phyloP scores from a whole-genome alignment of 2,113 vertebrate species.

The Ceyx melanurus region DNA sequence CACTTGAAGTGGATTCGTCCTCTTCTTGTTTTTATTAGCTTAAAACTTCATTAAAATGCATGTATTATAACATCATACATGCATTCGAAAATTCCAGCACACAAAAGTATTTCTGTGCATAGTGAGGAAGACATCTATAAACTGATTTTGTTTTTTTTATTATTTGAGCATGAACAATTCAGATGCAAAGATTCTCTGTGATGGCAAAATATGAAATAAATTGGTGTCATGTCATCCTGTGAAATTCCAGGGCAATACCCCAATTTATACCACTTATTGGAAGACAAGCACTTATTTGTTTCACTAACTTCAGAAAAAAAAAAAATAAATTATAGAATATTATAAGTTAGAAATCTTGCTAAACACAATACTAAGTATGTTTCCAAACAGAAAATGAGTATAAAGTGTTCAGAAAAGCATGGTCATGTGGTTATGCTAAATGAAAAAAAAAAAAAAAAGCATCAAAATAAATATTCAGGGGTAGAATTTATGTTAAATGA shows the following conservation, averaged over 20 bases:
- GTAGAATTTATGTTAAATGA: conserved; percentile 58
- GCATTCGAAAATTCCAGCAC: not conserved
- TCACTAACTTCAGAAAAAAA: conserved; percentile 4
- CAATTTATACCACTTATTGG: not conserved
- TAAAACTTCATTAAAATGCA: not conserved
- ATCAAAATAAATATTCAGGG: conserved; percentile 35
- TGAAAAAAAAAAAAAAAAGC: not conserved
- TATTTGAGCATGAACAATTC: conserved; percentile 15
- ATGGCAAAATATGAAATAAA: conserved; percentile 15
- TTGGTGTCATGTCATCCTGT: not conserved
- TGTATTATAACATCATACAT: not conserved
- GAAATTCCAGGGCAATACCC: conserved; percentile 20
- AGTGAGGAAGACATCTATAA: not conserved
- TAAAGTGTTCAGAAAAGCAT: not conserved
- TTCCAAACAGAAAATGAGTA: conserved; percentile 43
- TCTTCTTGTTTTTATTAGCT: not conserved
- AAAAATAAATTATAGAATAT: not conserved
- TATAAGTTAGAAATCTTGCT: conserved; percentile 24
- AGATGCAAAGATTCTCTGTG: not conserved
- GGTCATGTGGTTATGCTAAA: not conserved
- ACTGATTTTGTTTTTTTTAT: not conserved
- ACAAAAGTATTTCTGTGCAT: not conserved
- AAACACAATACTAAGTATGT: not conserved
- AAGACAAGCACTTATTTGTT: not conserved
- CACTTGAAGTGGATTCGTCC: not conserved